A percentile compares a stretch with the other conserved stretches of the same genome.
Evolutionary conservation across 53 echinoderm and acorn worm genomes (phyloP).

Genomic region (Astropecten irregularis): DNA sequence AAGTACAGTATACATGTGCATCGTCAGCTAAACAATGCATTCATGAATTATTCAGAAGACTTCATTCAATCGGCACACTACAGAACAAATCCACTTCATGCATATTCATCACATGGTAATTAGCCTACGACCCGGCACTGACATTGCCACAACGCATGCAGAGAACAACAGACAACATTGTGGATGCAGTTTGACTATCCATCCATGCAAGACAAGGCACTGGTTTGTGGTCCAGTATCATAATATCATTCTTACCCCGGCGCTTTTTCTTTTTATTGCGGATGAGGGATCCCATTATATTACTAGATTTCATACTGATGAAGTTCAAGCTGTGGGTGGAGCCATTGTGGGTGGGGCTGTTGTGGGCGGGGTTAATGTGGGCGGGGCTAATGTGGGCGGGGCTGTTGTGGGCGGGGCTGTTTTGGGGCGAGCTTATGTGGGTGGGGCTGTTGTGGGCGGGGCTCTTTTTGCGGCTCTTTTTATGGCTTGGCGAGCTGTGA

Average conservation of each 20-base stretch:
- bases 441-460: conserved; percentile 18
- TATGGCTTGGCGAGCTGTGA: conserved; percentile 40
- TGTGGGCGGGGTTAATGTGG: neutral
- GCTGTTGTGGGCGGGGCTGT: conserved; percentile 23
- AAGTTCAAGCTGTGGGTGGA: conserved; percentile 27
- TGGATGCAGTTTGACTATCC: too few species aligned
- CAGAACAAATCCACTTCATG: neutral
- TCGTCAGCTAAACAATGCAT: too few species aligned
- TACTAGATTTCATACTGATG: conserved; percentile 35
- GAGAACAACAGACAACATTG: too few species aligned
- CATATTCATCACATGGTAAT: conserved; percentile 2
- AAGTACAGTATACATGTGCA: too few species aligned
- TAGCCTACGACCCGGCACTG: neutral
- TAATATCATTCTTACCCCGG: conserved; percentile 45
- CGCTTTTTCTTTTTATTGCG: conserved; percentile 59
- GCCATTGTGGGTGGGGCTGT: conserved; percentile 3
- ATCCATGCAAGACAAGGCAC: neutral
- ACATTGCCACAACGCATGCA: neutral
- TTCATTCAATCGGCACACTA: too few species aligned
- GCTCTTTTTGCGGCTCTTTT: conserved; percentile 34
- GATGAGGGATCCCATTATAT: conserved; percentile 33
- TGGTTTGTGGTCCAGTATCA: too few species aligned
- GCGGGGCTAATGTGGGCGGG: conserved; percentile 17
- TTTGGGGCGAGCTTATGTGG: neutral
- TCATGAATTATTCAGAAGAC: too few species aligned